A percentile compares a stretch with the other conserved stretches of the same genome.
phyloP scores from a whole-genome alignment of 2,888 invertebrate species.

The Macaria liturata region DNA sequence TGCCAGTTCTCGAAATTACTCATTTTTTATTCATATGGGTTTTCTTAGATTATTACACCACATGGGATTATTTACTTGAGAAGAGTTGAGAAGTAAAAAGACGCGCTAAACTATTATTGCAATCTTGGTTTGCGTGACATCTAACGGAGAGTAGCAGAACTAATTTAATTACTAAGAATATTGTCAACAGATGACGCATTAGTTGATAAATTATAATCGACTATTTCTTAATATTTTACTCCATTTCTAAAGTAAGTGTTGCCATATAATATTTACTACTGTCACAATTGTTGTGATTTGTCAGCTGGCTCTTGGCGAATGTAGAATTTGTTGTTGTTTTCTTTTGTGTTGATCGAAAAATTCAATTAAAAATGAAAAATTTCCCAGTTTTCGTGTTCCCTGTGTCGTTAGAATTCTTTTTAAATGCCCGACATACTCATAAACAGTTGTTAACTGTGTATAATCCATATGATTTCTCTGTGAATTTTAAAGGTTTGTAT shows the following conservation, averaged over 20 bases:
- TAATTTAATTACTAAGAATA: too few species aligned
- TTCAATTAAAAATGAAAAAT: slow-evolving; percentile 73
- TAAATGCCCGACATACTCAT: slow-evolving; percentile 89
- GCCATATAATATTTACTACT: background rate
- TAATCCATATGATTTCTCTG: slow-evolving; percentile 92
- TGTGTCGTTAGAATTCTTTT: slow-evolving; percentile 88
- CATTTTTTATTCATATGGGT: too few species aligned
- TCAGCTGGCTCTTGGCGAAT: slow-evolving; percentile 25
- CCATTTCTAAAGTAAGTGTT: background rate
- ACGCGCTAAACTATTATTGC: too few species aligned
- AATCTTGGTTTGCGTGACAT: too few species aligned
- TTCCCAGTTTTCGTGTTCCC: slow-evolving; percentile 94
- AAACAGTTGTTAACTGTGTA: slow-evolving; percentile 92
- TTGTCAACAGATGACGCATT: background rate
- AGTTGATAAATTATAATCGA: background rate
- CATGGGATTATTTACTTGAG: too few species aligned
- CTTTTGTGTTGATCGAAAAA: slow-evolving; percentile 23
- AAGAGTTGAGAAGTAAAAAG: too few species aligned
- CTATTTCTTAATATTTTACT: background rate
- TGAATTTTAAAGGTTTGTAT: slow-evolving; percentile 89
- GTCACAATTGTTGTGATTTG: slow-evolving; percentile 11
- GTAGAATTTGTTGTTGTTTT: slow-evolving; percentile 52
- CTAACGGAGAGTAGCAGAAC: too few species aligned
- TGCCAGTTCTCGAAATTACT: too few species aligned
- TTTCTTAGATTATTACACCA: too few species aligned